Evolutionary conservation across 2,113 vertebrate species (phyloP), one percentile per base, ranked within the genome.

Genomic region (Melanostigma gelatinosum): DNA sequence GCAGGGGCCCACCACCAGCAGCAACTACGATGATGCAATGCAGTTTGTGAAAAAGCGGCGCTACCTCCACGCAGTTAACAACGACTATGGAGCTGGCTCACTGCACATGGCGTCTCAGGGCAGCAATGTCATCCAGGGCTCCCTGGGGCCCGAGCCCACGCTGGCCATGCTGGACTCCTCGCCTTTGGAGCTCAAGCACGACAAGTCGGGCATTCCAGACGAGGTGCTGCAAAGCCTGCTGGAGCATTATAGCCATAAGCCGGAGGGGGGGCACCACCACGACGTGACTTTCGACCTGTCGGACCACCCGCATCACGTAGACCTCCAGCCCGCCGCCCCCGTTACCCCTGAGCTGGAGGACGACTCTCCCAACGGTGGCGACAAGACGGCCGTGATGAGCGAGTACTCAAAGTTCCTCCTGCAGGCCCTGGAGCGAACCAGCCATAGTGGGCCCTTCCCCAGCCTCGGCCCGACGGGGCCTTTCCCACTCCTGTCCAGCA

Each of bases 351-450:
- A 97, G 74, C 89, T 99, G 88, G 96, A 98, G 57, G 97, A 96
- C 50, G 96, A 96, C 85, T 95, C 96, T 55, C 94, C 97, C 22
- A 94, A 95, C 12, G 91, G 96, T 79, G 97, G 93, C 3, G 98
- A 99, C 89, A 99, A 99, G 92, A 94, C 96, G 0, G 96, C 92
- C 65, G 96, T 98, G 94, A 96, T 99, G 95, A 98, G 97, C 76
- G 98, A 99, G 89, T 99, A 99, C 93, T 99, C 98, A 4, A 99
- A 99, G 94, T 99, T 98, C 94, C 96, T 99, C 91, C 96, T 99
- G 57, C 98, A 99, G 93, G 97, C 98, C 80, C 96, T 99, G 92
- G 98, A 99, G 94, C 97, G 98, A 94, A 98, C 98, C 88, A 97
- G 97, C 93, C 98, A 98, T 77, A 97, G 96, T 55, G 96, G 96